Conservation (phyloP, 2,113 vertebrate species). For the Misgurnus anguillicaudatus region DNA sequence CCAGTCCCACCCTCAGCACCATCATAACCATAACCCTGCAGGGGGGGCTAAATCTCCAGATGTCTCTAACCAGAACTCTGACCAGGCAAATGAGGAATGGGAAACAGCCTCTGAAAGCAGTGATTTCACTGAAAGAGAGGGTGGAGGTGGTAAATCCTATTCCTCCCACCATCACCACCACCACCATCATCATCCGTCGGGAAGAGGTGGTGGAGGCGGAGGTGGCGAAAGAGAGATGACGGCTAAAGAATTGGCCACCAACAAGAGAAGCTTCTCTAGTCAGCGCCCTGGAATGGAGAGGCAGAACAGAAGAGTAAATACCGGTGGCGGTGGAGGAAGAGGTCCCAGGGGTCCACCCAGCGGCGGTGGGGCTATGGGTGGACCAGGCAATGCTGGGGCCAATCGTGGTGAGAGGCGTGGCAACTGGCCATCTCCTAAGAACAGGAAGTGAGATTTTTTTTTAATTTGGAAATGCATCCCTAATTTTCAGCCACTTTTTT, state of each 20-base stretch:
- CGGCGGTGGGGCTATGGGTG: slow-evolving; percentile 63
- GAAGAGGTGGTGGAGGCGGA: slow-evolving; percentile 61
- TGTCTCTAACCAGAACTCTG: slow-evolving; percentile 91
- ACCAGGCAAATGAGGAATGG: slow-evolving; percentile 95
- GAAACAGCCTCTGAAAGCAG: slow-evolving; percentile 93
- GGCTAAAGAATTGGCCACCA: slow-evolving; percentile 73
- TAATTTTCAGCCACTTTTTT: slow-evolving; percentile 54
- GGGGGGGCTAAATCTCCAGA: slow-evolving; percentile 89
- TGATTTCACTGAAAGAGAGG: slow-evolving; percentile 85
- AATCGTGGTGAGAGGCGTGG: slow-evolving; percentile 78
- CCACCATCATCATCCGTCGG: slow-evolving; percentile 54
- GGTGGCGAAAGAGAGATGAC: slow-evolving; percentile 73
- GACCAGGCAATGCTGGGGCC: slow-evolving; percentile 70
- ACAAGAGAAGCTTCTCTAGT: slow-evolving; percentile 91
- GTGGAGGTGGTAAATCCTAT: slow-evolving; percentile 62
- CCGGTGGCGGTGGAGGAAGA: slow-evolving; percentile 74
- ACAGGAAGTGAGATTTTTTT: slow-evolving; percentile 77
- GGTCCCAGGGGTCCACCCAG: slow-evolving; percentile 72
- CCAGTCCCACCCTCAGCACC: slow-evolving; percentile 67
- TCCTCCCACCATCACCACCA: slow-evolving; percentile 68
- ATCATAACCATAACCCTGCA: slow-evolving; percentile 70
- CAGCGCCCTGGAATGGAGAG: slow-evolving; percentile 90
- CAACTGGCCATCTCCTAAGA: slow-evolving; percentile 91
- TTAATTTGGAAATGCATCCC: slow-evolving; percentile 60
- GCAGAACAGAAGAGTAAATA: slow-evolving; percentile 82